Evolutionary conservation across 2,113 vertebrate species (phyloP).

Genomic region (Entosphenus tridentatus): DNA sequence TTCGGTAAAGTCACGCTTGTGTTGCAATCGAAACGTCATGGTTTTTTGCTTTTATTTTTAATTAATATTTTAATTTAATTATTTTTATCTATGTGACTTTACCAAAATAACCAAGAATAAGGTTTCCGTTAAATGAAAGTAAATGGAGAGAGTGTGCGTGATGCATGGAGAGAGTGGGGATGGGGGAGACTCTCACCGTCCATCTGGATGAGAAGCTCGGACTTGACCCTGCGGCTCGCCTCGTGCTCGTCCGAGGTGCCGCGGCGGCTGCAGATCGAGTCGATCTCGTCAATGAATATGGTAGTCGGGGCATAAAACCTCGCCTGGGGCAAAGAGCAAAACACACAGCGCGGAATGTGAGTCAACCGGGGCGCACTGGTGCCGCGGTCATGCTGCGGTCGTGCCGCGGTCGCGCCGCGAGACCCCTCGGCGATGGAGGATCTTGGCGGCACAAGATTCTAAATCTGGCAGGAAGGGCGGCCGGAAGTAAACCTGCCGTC

Average conservation of each 20-base stretch:
- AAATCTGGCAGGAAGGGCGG: too few relatives aligned
- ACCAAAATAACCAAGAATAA: neutral
- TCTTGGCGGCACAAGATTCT: too few relatives aligned
- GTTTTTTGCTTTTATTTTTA: too few relatives aligned
- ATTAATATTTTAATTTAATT: too few relatives aligned
- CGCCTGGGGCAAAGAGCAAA: slow-evolving; percentile 31
- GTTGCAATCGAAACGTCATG: too few relatives aligned
- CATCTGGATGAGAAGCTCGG: slow-evolving; percentile 90
- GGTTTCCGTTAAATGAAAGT: neutral
- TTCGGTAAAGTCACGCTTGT: too few relatives aligned
- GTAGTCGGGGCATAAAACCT: slow-evolving; percentile 87
- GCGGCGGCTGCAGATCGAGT: slow-evolving; percentile 88
- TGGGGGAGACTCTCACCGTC: slow-evolving; percentile 39
- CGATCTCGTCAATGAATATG: slow-evolving; percentile 98
- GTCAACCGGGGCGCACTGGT: too few relatives aligned
- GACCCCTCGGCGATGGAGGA: too few relatives aligned
- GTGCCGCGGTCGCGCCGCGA: too few relatives aligned
- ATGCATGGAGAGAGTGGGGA: neutral
- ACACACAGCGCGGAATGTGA: neutral
- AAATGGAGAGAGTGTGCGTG: too few relatives aligned
- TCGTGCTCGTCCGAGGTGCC: slow-evolving; percentile 91
- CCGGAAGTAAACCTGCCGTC: slow-evolving; percentile 10
- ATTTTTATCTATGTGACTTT: too few relatives aligned
- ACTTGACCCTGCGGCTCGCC: slow-evolving; percentile 77
- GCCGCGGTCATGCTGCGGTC: too few relatives aligned